Base-by-base conservation (phyloP, 1,140 invertebrate species). In the Hydropsyche tenuis region DNA sequence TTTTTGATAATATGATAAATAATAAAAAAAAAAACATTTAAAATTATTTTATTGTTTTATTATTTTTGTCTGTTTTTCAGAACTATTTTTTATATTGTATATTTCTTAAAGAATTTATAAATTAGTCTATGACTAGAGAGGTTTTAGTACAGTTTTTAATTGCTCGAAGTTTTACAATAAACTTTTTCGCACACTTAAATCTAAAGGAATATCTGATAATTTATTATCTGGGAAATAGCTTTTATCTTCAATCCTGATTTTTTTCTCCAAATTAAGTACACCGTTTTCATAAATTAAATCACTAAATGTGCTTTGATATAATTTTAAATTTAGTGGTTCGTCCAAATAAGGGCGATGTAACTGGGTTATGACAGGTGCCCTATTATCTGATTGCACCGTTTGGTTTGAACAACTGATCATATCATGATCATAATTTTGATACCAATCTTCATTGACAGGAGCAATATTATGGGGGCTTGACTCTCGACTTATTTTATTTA, bases 211-310 rank as follows among this genome's bases (percentile, higher is more conserved):
- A 18, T 70, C 69, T n/a, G 7, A 14, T 23, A 66, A 65, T 25
- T 46, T 37, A 43, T 73, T 27, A 16, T 68, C 46, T 4, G 45
- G 20, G 22, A 68, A 68, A n/a, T 22, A 25, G 6, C 27, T 16
- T 1, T 16, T 68, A 1, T 56, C 16, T 43, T 72, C 72, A 72
- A 60, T 72, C 62, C 73, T 76, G 3, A 69, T 23, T 68, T 68
- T 77, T 46, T 72, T 77, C 18, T 74, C 69, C 16, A 77, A 73
- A 74, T 77, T 77, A 18, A 77, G 56, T 18, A 64, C 75, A 1
- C 75, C 75, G 37, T 77, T 74, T 73, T 77, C 75, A 46, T 74
- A 77, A 43, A 77, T 69, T 11, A 68, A 27, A 42, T 51, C 43
- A 12, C 68, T 48, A 11, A 72, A 53, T 18, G 14, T 16, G 16